Percentiles rank a stretch among this genome's conserved stretches.
phyloP scores from a whole-genome alignment of 2,113 vertebrate genomes.

The Dunckerocampus dactyliophorus region DNA sequence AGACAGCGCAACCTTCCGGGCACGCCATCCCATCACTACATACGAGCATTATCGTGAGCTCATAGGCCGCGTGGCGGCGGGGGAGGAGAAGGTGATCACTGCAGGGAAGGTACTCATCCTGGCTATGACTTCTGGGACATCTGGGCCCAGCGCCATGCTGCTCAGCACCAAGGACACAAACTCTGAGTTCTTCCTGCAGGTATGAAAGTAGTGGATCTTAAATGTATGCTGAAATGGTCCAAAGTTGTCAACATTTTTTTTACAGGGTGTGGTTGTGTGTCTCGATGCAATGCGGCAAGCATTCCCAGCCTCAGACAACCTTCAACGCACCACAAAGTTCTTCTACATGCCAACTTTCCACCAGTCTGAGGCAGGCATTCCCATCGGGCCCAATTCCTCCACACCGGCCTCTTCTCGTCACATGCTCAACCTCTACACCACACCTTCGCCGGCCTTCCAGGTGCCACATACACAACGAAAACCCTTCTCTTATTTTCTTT shows the following conservation, averaged over 20 bases:
- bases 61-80: conserved; percentile 56
- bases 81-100: conserved; percentile 67
- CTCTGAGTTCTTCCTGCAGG: conserved; percentile 76
- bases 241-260: not conserved
- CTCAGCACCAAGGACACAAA: conserved; percentile 67
- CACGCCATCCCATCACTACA: conserved; percentile 66
- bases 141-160: conserved; percentile 67
- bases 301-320: conserved; percentile 68
- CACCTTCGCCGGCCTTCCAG: conserved; percentile 57
- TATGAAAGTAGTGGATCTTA: conserved; percentile 32
- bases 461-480: conserved; percentile 23
- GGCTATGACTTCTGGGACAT: conserved; percentile 73
- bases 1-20: conserved; percentile 68
- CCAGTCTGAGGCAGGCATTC: conserved; percentile 69
- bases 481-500: not conserved
- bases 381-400: conserved; percentile 65
- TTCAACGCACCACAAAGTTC: conserved; percentile 70
- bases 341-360: conserved; percentile 58
- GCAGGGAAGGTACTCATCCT: conserved; percentile 63
- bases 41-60: conserved; percentile 66
- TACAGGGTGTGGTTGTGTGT: conserved; percentile 80
- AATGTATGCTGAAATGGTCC: not conserved
- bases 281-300: conserved; percentile 66
- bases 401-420: conserved; percentile 65
- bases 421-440: conserved; percentile 71